These are phyloP conservation scores for Gibbula magus DNA, from an alignment of 2,888 invertebrate species.

Conservation along the genomic window DNA sequence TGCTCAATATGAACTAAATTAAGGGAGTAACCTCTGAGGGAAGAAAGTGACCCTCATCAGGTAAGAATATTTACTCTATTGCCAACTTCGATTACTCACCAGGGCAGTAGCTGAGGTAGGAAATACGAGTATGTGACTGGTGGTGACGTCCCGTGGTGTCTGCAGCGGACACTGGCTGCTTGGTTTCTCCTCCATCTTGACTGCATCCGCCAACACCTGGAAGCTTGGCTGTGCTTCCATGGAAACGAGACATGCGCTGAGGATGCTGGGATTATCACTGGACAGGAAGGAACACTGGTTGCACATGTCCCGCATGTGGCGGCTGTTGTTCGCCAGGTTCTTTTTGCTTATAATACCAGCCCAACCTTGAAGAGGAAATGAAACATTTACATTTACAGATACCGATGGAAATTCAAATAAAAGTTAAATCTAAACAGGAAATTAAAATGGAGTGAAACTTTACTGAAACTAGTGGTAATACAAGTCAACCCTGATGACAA, in stretches of 20 bases:
- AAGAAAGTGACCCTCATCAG: too few relatives aligned
- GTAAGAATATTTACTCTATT: too few relatives aligned
- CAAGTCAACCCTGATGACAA: too few relatives aligned
- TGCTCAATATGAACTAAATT: too few relatives aligned
- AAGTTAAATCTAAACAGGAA: too few relatives aligned
- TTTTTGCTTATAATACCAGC: constrained; percentile 94
- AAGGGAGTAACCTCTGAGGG: too few relatives aligned
- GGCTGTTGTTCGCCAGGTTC: constrained; percentile 90
- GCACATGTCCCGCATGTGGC: constrained; percentile 92
- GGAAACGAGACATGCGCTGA: constrained; percentile 98
- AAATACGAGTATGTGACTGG: constrained; percentile 98
- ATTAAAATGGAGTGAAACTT: too few relatives aligned
- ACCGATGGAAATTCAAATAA: too few relatives aligned
- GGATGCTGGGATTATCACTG: constrained; percentile 89
- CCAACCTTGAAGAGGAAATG: constrained; percentile 82
- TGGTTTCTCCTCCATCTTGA: constrained; percentile 72
- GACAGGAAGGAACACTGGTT: constrained; percentile 89
- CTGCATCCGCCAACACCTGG: constrained; percentile 77
- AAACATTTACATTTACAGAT: too few relatives aligned
- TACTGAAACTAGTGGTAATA: too few relatives aligned
- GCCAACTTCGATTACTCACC: constrained; percentile 56
- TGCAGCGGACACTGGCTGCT: constrained; percentile 79
- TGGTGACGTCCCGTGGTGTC: constrained; percentile 96
- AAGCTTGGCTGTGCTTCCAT: constrained; percentile 92
- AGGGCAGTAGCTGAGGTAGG: constrained; percentile 83